Conservation (phyloP, 2,888 invertebrate genomes). For the Congeria kusceri region DNA sequence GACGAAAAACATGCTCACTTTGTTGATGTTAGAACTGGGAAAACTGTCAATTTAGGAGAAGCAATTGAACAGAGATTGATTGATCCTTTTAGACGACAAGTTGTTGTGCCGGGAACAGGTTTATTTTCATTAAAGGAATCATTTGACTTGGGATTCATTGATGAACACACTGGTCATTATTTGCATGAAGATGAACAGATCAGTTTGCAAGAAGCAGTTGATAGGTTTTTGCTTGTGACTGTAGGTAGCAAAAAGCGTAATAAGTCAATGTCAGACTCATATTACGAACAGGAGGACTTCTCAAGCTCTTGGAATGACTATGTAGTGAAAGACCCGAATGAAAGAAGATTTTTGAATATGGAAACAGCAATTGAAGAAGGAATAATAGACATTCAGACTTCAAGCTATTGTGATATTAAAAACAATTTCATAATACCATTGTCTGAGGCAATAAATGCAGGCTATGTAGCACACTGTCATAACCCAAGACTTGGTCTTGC, state of each 20-base stretch:
- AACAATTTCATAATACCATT: slow-evolving; percentile 90
- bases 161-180: slow-evolving; percentile 89
- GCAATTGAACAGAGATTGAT: slow-evolving; percentile 92
- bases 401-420: slow-evolving; percentile 57
- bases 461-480: slow-evolving; percentile 86
- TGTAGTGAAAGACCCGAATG: slow-evolving; percentile 72
- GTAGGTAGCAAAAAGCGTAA: slow-evolving; percentile 57
- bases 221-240: slow-evolving; percentile 90
- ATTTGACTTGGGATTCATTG: slow-evolving; percentile 90
- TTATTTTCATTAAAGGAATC: slow-evolving; percentile 90
- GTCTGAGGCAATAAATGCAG: slow-evolving; percentile 92
- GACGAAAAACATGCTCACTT: slow-evolving; percentile 68
- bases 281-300: slow-evolving; percentile 29
- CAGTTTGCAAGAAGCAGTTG: slow-evolving; percentile 96
- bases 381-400: slow-evolving; percentile 68
- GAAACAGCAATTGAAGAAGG: slow-evolving; percentile 74
- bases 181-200: slow-evolving; percentile 89
- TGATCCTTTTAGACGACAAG: slow-evolving; percentile 65
- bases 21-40: slow-evolving; percentile 90
- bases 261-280: slow-evolving; percentile 51
- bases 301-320: slow-evolving; percentile 48
- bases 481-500: slow-evolving; percentile 52
- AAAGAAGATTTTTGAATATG: slow-evolving; percentile 68
- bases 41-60: slow-evolving; percentile 92
- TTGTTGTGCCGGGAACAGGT: slow-evolving; percentile 70